Conservation (phyloP, 2,113 vertebrate genomes). For the Phaethon lepturus region DNA sequence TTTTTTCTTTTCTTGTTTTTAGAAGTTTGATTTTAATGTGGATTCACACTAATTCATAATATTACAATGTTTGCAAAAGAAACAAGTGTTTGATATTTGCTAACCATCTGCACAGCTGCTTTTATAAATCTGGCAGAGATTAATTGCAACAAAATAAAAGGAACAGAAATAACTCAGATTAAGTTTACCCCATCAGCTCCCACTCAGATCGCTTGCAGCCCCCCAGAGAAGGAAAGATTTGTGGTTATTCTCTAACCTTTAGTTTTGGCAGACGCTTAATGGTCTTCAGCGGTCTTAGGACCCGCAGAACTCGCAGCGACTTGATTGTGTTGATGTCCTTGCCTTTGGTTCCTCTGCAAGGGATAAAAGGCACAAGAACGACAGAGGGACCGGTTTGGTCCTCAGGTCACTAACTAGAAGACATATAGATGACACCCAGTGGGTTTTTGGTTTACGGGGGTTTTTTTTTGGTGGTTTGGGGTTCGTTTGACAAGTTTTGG, state of each 20-base stretch:
- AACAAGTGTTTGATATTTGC: background rate
- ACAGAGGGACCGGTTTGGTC: background rate
- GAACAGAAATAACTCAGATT: background rate
- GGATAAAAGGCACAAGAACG: conserved; percentile 66
- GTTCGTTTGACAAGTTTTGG: background rate
- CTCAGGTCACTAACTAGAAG: background rate
- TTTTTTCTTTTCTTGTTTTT: background rate
- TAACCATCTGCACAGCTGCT: conserved; percentile 4
- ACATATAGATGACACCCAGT: background rate
- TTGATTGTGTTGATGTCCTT: conserved; percentile 99
- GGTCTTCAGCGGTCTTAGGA: conserved; percentile 93
- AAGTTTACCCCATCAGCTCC: background rate
- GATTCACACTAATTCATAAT: background rate
- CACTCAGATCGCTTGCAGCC: background rate
- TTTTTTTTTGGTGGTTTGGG: rapidly evolving
- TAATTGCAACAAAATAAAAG: background rate
- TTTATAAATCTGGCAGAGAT: background rate
- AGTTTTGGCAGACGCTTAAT: conserved; percentile 95
- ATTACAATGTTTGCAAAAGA: background rate
- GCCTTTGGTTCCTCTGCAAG: conserved; percentile 92
- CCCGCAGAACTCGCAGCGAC: conserved; percentile 91
- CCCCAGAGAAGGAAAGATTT: background rate
- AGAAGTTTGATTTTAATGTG: background rate
- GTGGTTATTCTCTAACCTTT: conserved; percentile 80
- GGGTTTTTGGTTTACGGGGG: background rate